These are phyloP conservation scores for Proctacanthus coquilletti DNA, from an alignment of 1,140 invertebrate species.

Conservation along the genomic window DNA sequence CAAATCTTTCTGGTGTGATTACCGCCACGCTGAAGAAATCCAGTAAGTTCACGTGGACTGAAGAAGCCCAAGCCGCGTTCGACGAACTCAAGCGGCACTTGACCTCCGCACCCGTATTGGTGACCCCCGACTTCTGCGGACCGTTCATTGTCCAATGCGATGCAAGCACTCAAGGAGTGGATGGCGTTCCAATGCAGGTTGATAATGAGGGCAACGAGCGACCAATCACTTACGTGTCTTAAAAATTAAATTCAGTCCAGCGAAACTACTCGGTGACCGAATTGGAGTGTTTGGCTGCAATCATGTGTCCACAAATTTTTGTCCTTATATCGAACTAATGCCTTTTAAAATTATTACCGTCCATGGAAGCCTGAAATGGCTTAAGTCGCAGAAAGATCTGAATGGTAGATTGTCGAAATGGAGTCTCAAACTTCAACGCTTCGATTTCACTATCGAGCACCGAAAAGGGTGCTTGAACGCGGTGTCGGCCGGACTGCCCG, in stretches of 20 bases:
- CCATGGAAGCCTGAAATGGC: slow-evolving; percentile 30
- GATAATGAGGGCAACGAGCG: slow-evolving; percentile 9
- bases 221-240: slow-evolving; percentile 16
- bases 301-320: slow-evolving; percentile 21
- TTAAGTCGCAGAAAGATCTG: slow-evolving; percentile 28
- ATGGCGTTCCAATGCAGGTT: slow-evolving; percentile 17
- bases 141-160: slow-evolving; percentile 21
- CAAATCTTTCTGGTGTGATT: slow-evolving; percentile 14
- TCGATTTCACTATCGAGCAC: slow-evolving; percentile 27
- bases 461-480: slow-evolving; percentile 21
- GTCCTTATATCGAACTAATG: slow-evolving; percentile 28
- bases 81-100: slow-evolving; percentile 13
- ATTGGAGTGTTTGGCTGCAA: slow-evolving; percentile 3
- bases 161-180: slow-evolving; percentile 17
- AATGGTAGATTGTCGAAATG: slow-evolving; percentile 29
- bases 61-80: slow-evolving; percentile 18
- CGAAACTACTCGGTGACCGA: slow-evolving; percentile 3
- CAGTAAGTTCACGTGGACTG: slow-evolving; percentile 11
- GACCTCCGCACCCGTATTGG: slow-evolving; percentile 19
- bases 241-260: slow-evolving; percentile 1
- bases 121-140: slow-evolving; percentile 18
- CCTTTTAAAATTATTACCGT: slow-evolving; percentile 34
- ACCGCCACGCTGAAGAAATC: slow-evolving; percentile 8
- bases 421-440: slow-evolving; percentile 27
- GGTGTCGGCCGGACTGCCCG: too few relatives aligned